phyloP scores from a whole-genome alignment of 2,888 invertebrate species.

The Leptopilina syphax region DNA sequence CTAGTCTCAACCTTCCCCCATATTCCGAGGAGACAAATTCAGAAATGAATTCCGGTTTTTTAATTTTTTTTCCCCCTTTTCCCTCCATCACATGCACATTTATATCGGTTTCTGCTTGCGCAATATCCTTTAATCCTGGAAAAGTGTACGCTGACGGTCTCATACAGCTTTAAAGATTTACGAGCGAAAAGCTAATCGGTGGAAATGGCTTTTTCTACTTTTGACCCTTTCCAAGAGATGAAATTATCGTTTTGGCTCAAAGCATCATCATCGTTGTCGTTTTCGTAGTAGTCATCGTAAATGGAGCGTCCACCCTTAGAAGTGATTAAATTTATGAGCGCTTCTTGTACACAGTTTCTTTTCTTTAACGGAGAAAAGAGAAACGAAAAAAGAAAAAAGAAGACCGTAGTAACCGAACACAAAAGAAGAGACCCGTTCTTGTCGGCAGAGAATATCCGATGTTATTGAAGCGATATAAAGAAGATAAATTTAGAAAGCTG shows the following conservation, averaged over 20 bases:
- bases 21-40: not conserved
- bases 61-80: not conserved
- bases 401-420: not conserved
- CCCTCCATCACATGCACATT: not conserved
- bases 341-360: constrained; percentile 21
- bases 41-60: constrained; percentile 2
- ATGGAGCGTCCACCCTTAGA: constrained; percentile 27
- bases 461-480: constrained; percentile 28
- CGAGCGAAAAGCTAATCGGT: constrained; percentile 33
- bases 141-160: constrained; percentile 15
- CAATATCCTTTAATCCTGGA: constrained; percentile 23
- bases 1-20: not conserved
- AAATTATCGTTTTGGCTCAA: constrained; percentile 32
- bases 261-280: constrained; percentile 25
- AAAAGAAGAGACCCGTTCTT: constrained; percentile 12
- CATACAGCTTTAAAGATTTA: constrained; percentile 26
- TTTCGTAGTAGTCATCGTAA: constrained; percentile 30
- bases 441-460: constrained; percentile 27
- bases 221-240: constrained; percentile 20
- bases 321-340: constrained; percentile 34
- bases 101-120: not conserved
- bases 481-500: constrained; percentile 23
- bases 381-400: not conserved
- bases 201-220: constrained; percentile 30
- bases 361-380: not conserved